These are phyloP conservation scores for Pedionomus torquatus DNA, from an alignment of 2,113 vertebrate species.

Conservation along the genomic window DNA sequence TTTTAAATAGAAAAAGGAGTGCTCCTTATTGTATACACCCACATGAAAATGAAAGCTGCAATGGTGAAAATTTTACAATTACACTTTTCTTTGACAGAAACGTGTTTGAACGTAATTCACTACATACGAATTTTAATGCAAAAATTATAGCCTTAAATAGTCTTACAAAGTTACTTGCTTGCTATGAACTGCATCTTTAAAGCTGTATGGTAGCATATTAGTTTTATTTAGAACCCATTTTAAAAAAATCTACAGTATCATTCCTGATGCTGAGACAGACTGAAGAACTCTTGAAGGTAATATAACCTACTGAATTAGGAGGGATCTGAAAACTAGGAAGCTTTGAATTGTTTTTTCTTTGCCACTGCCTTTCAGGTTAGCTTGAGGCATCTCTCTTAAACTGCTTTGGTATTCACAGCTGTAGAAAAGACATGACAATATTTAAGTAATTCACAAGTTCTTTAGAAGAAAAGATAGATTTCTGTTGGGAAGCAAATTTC, in stretches of 20 bases:
- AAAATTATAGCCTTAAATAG: neutral
- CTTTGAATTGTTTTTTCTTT: neutral
- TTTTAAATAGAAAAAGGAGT: neutral
- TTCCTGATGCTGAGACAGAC: neutral
- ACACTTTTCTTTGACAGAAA: conserved; percentile 39
- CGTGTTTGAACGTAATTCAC: conserved; percentile 25
- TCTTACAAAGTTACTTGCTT: neutral
- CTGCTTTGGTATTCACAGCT: neutral
- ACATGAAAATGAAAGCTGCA: neutral
- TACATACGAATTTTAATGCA: neutral
- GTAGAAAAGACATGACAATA: neutral
- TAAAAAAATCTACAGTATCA: neutral
- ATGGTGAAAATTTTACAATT: neutral
- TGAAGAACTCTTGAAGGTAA: neutral
- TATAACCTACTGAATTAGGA: neutral
- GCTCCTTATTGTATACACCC: neutral
- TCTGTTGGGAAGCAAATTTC: neutral
- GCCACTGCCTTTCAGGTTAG: neutral
- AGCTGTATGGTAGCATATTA: neutral
- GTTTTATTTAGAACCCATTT: neutral
- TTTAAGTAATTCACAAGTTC: neutral
- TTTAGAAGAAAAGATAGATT: neutral
- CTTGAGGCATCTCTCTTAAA: neutral
- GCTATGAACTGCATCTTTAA: conserved; percentile 24
- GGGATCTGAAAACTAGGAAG: neutral